A percentile compares a stretch with the other conserved stretches of the same genome.
These are phyloP conservation scores for Psilopogon haemacephalus DNA, from an alignment of 2,113 vertebrate species.

Conservation along the genomic window DNA sequence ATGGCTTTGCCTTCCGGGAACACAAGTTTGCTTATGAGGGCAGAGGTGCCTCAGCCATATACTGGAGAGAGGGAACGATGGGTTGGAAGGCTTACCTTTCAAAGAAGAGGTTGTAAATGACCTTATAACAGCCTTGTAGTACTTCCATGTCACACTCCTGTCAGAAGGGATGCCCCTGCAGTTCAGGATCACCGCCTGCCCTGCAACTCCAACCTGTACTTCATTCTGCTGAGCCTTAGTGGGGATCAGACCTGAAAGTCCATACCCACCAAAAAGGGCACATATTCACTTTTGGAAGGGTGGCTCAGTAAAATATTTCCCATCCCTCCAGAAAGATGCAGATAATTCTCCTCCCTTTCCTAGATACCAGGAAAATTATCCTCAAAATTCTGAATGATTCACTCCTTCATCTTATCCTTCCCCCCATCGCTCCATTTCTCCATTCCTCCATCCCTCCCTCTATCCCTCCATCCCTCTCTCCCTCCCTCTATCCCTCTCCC, in stretches of 20 bases:
- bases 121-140: neutral
- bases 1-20: neutral
- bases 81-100: constrained; percentile 20
- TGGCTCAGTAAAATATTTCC: neutral
- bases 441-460: neutral
- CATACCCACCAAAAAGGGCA: neutral
- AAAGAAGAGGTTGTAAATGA: accelerated
- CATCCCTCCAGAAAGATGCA: neutral
- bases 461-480: neutral
- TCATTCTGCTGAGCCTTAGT: neutral
- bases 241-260: constrained; percentile 33
- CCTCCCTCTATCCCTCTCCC: neutral
- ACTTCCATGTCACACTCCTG: neutral
- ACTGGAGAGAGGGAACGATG: neutral
- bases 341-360: neutral
- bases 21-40: neutral
- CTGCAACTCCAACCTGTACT: neutral
- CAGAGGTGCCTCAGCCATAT: neutral
- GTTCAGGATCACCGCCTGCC: neutral
- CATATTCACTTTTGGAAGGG: neutral
- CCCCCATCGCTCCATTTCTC: neutral
- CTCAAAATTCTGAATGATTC: neutral
- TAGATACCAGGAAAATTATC: neutral
- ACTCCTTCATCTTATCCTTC: neutral
- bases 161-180: neutral